Evolutionary conservation across 2,113 vertebrate genomes (phyloP), one percentile per base, ranked within the genome.

Genomic region (Onychorhynchus coronatus): DNA sequence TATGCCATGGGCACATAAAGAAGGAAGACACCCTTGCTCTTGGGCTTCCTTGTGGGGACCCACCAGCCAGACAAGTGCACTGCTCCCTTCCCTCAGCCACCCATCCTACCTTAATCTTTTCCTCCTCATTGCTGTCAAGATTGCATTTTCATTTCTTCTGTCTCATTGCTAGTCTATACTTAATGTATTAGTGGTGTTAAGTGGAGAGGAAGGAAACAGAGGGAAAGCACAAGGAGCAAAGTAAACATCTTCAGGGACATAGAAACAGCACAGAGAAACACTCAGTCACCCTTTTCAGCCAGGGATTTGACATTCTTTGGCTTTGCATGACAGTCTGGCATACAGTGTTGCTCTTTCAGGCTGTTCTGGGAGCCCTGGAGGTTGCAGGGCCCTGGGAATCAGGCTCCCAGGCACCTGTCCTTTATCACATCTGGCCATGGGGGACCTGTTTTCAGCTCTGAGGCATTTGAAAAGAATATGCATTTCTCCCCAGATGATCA

Each of bases 381-480:
- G 46, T 9, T 72, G 46, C 14, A 30, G 63, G 80, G 8, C 28
- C 58, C 46, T 14, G 19, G n/a, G 22, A 33, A 33, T 46, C 31
- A 33, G 70, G 62, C 58, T 92, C 31, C 67, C 24, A 80, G 30
- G 31, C 28, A 31, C 39, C 35, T 0, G 0, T 78, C 65, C 59
- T 68, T 58, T 33, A 8, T 63, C 0, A 0, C 28, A 30, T 41
- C 47, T 4, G 2, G 21, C 53, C 0, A 0, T 1, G 6, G 21
- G 35, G 27, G 66, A 82, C 37, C 20, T 4, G 15, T 50, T 83
- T 82, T 88, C 16, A 62, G 8, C 53, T 85, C 33, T 6, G 49
- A 76, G 33, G 31, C 21, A 13, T 65, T 90, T 49, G 23, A 49
- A 79, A 86, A 88, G 18, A 41, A 53, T 4, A 25, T 0, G 3